Conservation (phyloP, 2,888 invertebrate species). For the Odontomyia ornata region DNA sequence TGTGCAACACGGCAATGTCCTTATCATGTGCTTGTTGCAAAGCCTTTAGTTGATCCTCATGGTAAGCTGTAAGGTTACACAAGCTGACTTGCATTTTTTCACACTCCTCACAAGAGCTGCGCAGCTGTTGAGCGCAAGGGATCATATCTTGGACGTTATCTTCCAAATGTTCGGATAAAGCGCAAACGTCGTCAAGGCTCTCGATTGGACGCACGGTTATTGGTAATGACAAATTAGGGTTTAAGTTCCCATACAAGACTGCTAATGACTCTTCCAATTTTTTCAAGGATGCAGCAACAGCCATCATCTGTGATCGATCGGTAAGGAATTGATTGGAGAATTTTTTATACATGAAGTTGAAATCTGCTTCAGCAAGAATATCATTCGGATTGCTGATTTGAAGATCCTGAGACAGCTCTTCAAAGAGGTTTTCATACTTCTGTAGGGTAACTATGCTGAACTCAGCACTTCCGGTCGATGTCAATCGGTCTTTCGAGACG, state of each 20-base stretch:
- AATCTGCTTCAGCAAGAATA: conserved; percentile 59
- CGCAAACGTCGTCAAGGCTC: conserved; percentile 67
- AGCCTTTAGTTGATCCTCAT: conserved; percentile 61
- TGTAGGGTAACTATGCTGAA: conserved; percentile 57
- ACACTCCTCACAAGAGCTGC: conserved; percentile 65
- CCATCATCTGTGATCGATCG: conserved; percentile 57
- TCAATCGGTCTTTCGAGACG: conserved; percentile 43
- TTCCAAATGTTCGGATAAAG: conserved; percentile 68
- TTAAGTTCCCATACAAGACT: conserved; percentile 55
- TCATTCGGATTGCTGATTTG: conserved; percentile 59
- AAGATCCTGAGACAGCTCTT: conserved; percentile 58
- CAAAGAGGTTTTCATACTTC: conserved; percentile 59
- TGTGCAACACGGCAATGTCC: conserved; percentile 55
- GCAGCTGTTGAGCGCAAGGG: conserved; percentile 57
- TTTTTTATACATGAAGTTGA: conserved; percentile 60
- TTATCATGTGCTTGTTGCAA: conserved; percentile 62
- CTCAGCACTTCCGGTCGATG: background rate
- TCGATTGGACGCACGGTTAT: conserved; percentile 54
- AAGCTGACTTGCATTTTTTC: conserved; percentile 64
- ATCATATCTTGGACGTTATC: conserved; percentile 66
- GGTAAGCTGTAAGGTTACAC: conserved; percentile 61
- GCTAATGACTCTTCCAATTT: conserved; percentile 58
- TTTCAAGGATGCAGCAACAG: conserved; percentile 57
- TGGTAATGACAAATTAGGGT: conserved; percentile 54
- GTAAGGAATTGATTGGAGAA: conserved; percentile 57